Evolutionary conservation across 2,797 vertebrate species (phyloP).

Genomic region (Bovichtus diacanthus): DNA sequence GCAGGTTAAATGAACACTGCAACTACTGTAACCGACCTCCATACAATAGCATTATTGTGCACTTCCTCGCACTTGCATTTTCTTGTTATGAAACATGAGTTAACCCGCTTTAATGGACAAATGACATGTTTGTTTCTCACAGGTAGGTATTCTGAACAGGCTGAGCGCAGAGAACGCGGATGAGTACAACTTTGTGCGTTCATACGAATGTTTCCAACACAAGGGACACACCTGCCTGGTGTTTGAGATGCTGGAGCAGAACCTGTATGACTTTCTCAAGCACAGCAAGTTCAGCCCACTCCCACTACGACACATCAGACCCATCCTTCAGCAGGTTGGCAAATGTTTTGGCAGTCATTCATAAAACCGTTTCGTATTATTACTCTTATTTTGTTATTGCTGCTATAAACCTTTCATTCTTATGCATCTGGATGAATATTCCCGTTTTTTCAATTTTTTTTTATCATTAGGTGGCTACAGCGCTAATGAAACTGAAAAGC

Average conservation of each 20-base stretch:
- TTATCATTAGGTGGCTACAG: constrained; percentile 91
- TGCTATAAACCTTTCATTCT: background rate
- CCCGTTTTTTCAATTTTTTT: background rate
- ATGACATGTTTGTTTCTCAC: background rate
- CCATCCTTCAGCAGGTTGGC: constrained; percentile 85
- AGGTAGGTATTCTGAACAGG: constrained; percentile 97
- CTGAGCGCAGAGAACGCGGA: constrained; percentile 97
- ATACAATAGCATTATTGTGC: background rate
- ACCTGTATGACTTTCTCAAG: constrained; percentile 98
- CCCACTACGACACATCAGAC: constrained; percentile 89
- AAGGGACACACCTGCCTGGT: constrained; percentile 98
- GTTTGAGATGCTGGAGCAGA: constrained; percentile 99
- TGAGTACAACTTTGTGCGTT: constrained; percentile 98
- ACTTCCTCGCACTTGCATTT: background rate
- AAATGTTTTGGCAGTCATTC: background rate
- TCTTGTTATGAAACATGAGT: background rate
- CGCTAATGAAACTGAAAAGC: constrained; percentile 98
- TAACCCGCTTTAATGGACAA: background rate
- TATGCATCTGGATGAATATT: background rate
- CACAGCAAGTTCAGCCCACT: constrained; percentile 99
- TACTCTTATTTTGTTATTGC: background rate
- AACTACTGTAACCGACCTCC: background rate
- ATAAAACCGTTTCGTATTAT: background rate
- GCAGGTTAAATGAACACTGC: background rate
- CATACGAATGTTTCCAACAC: constrained; percentile 99